A percentile compares a stretch with the other conserved stretches of the same genome.
phyloP scores from a whole-genome alignment of 2,113 vertebrate species.

The Erythrocercus mccallii region DNA sequence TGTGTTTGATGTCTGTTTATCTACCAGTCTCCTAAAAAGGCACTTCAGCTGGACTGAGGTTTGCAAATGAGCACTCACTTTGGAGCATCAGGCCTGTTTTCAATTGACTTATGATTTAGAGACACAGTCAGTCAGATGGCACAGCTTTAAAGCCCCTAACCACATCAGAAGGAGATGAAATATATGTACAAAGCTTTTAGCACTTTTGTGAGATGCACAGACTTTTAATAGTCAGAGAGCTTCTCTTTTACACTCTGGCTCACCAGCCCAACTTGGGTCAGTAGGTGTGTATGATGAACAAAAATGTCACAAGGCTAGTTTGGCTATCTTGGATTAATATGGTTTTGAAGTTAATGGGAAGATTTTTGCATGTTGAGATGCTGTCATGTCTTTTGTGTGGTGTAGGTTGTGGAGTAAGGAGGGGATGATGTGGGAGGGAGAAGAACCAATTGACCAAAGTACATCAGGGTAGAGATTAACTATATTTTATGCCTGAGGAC shows the following conservation, averaged over 20 bases:
- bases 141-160: neutral
- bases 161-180: constrained; percentile 19
- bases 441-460: neutral
- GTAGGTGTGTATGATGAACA: neutral
- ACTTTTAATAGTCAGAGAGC: neutral
- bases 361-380: neutral
- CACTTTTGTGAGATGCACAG: neutral
- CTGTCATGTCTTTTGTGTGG: neutral
- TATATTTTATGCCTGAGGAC: neutral
- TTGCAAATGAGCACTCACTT: neutral
- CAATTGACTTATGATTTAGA: neutral
- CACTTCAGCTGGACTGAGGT: neutral
- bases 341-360: neutral
- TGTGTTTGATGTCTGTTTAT: constrained; percentile 22
- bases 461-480: neutral
- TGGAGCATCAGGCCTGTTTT: neutral
- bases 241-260: neutral
- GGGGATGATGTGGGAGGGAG: neutral
- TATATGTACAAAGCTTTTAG: neutral
- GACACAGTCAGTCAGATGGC: neutral
- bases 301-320: neutral
- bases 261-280: neutral
- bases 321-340: accelerated
- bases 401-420: neutral
- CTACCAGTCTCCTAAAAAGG: neutral